Conservation (phyloP, 1,140 invertebrate species). For the Pygmarrhopalites habei region DNA sequence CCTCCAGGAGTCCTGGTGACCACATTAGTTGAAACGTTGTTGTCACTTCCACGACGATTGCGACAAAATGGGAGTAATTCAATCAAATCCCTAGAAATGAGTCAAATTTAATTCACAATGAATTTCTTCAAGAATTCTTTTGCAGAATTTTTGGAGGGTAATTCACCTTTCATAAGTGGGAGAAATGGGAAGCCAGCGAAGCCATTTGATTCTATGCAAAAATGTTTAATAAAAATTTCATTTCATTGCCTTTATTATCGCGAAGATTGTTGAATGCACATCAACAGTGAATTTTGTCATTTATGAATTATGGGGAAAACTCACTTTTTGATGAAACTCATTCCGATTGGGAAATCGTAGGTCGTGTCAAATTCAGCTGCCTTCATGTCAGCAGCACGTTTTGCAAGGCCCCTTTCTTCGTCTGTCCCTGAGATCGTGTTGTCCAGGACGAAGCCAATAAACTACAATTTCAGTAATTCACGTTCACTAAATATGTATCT, state of each 20-base stretch:
- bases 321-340: constrained; percentile 54
- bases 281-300: not conserved
- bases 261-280: not conserved
- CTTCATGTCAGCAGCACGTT: constrained; percentile 8
- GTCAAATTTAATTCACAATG: too few species aligned
- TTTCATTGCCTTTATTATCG: not conserved
- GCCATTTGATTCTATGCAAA: constrained; percentile 27
- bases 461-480: too few species aligned
- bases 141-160: too few species aligned
- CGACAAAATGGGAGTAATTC: too few species aligned
- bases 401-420: constrained; percentile 34
- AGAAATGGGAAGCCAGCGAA: constrained; percentile 29
- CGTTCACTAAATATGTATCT: too few species aligned
- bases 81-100: too few species aligned
- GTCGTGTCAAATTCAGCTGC: constrained; percentile 43
- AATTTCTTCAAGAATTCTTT: too few species aligned
- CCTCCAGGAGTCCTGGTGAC: too few species aligned
- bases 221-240: not conserved
- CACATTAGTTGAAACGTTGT: too few species aligned
- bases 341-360: constrained; percentile 66
- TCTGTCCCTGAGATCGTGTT: constrained; percentile 48
- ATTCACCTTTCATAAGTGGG: constrained; percentile 32
- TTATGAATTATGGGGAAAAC: too few species aligned
- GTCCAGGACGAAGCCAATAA: constrained; percentile 48
- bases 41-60: too few species aligned